These are phyloP conservation scores for Caracal caracal DNA, from an alignment of 2,113 vertebrate species.

Conservation along the genomic window DNA sequence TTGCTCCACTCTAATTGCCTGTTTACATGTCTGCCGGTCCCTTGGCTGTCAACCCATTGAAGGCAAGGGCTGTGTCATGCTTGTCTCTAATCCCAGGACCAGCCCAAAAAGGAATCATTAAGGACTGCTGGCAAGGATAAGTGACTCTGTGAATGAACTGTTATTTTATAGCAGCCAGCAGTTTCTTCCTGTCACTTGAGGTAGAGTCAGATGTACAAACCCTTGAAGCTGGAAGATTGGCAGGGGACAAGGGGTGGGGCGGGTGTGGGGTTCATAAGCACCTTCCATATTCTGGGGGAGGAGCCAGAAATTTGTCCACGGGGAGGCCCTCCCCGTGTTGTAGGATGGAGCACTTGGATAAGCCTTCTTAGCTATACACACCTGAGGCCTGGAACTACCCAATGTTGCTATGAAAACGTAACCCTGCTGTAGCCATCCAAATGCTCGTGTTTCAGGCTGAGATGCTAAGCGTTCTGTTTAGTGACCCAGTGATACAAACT, in stretches of 20 bases:
- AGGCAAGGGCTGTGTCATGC: not conserved
- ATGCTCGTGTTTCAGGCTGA: fast-evolving
- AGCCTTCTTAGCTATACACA: not conserved
- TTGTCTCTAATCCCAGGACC: not conserved
- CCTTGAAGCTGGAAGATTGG: not conserved
- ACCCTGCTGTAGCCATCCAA: no score
- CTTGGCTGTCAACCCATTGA: not conserved
- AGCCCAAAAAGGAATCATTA: not conserved
- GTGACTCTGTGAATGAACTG: not conserved
- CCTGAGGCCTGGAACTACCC: not conserved
- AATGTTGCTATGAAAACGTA: not conserved
- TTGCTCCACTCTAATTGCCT: not conserved
- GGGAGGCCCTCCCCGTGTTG: not conserved
- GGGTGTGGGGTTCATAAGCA: not conserved
- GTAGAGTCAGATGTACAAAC: not conserved
- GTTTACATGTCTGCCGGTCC: not conserved
- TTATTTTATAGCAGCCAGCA: not conserved
- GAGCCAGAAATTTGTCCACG: not conserved
- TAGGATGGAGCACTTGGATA: not conserved
- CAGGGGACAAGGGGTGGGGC: not conserved
- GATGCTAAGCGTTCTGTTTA: not conserved
- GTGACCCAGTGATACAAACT: not conserved
- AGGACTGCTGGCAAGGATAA: not conserved
- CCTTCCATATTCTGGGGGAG: not conserved
- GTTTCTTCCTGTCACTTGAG: not conserved